Conservation (phyloP, 2,113 vertebrate genomes). For the Pituophis catenifer region DNA sequence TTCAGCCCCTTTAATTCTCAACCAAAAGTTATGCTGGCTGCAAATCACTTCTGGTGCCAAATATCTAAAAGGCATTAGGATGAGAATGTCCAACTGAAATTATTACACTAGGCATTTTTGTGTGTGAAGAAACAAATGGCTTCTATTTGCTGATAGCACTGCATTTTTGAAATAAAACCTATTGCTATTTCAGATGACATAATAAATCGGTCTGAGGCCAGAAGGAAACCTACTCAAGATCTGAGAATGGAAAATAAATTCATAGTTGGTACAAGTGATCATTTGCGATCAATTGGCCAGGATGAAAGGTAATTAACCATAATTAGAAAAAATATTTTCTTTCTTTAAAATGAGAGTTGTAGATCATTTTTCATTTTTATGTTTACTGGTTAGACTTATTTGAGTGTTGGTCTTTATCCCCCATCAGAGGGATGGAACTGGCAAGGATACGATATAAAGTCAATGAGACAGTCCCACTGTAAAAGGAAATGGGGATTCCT, state of each 20-base stretch:
- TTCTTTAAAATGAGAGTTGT: background rate
- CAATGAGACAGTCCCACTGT: background rate
- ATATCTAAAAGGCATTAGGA: background rate
- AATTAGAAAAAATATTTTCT: background rate
- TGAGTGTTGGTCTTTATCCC: background rate
- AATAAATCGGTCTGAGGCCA: background rate
- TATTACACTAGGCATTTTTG: background rate
- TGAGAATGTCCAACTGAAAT: background rate
- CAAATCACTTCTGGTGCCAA: background rate
- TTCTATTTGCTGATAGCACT: background rate
- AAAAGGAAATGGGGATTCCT: background rate
- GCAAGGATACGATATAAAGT: background rate
- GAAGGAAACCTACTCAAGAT: conserved; percentile 23
- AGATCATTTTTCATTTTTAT: background rate
- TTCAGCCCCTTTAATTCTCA: background rate
- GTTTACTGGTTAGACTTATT: background rate
- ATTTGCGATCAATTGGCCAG: background rate
- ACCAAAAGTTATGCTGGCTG: background rate
- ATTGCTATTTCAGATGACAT: conserved; percentile 13
- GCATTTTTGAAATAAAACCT: background rate
- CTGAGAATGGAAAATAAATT: conserved; percentile 4
- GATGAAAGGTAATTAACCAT: conserved; percentile 7
- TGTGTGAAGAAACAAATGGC: background rate
- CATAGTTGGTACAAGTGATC: conserved; percentile 1
- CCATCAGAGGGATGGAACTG: background rate